Percentiles rank a stretch among this genome's conserved stretches.
phyloP scores from a whole-genome alignment of 1,140 invertebrate species.

The Sycobia sp. region DNA sequence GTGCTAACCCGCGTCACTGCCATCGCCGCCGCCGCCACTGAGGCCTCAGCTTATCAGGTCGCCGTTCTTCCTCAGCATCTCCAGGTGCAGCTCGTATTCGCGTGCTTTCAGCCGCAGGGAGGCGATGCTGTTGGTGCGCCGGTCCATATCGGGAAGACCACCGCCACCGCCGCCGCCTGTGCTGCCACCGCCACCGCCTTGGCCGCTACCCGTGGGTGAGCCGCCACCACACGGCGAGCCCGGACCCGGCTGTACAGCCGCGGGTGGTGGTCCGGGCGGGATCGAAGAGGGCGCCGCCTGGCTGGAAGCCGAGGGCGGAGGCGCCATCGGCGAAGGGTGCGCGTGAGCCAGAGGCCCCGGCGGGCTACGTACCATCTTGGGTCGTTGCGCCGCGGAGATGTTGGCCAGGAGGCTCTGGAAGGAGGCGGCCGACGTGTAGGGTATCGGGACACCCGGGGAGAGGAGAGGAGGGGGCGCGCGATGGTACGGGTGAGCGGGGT shows the following conservation, averaged over 20 bases:
- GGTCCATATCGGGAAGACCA: conserved; percentile 71
- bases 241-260: conserved; percentile 47
- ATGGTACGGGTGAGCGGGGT: conserved; percentile 61
- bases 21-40: too few relatives aligned
- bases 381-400: conserved; percentile 72
- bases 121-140: conserved; percentile 87
- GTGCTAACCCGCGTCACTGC: too few relatives aligned
- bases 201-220: conserved; percentile 57
- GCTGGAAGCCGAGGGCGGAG: conserved; percentile 45
- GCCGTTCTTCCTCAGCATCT: conserved; percentile 80
- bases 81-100: conserved; percentile 87
- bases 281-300: conserved; percentile 34
- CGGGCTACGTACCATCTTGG: conserved; percentile 65
- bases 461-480: conserved; percentile 68
- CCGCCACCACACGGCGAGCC: conserved; percentile 38
- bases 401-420: conserved; percentile 85
- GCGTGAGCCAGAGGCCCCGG: conserved; percentile 61
- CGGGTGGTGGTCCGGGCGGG: conserved; percentile 55
- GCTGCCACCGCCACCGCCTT: too few relatives aligned
- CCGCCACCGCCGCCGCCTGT: conserved; percentile 38
- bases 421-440: conserved; percentile 71
- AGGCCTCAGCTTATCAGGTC: conserved; percentile 76
- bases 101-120: conserved; percentile 87
- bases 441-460: conserved; percentile 69
- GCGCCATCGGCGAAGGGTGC: conserved; percentile 42